These are phyloP conservation scores for Yasuhikotakia modesta DNA, from an alignment of 2,797 vertebrate species.

Conservation along the genomic window DNA sequence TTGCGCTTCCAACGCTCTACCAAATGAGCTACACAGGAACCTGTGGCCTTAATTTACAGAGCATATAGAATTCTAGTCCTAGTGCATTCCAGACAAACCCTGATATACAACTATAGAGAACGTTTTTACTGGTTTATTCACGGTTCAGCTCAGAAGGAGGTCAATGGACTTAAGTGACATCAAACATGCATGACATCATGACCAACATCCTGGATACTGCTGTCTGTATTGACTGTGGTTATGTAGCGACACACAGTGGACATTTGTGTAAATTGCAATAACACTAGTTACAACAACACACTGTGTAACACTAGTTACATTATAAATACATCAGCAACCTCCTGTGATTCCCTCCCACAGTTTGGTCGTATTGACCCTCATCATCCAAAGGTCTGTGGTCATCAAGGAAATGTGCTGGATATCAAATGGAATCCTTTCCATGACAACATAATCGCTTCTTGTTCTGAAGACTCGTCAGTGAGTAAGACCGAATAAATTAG, in stretches of 20 bases:
- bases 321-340: neutral
- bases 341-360: conserved; percentile 68
- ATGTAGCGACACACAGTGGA: conserved; percentile 73
- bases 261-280: conserved; percentile 64
- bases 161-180: conserved; percentile 72
- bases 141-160: conserved; percentile 67
- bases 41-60: neutral
- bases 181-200: conserved; percentile 73
- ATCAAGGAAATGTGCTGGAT: conserved; percentile 96
- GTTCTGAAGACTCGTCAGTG: conserved; percentile 95
- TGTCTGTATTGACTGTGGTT: conserved; percentile 44
- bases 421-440: conserved; percentile 99
- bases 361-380: conserved; percentile 91
- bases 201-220: conserved; percentile 50
- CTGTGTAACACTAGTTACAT: neutral
- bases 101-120: conserved; percentile 14
- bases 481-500: conserved; percentile 64
- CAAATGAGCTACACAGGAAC: no score
- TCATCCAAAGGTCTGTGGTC: conserved; percentile 93
- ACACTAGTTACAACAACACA: neutral
- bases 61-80: neutral
- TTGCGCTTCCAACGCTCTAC: no score
- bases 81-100: conserved; percentile 1
- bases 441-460: conserved; percentile 95
- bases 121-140: conserved; percentile 5